These are phyloP conservation scores for Tangara arthus DNA, from an alignment of 2,797 vertebrate species.

Conservation along the genomic window DNA sequence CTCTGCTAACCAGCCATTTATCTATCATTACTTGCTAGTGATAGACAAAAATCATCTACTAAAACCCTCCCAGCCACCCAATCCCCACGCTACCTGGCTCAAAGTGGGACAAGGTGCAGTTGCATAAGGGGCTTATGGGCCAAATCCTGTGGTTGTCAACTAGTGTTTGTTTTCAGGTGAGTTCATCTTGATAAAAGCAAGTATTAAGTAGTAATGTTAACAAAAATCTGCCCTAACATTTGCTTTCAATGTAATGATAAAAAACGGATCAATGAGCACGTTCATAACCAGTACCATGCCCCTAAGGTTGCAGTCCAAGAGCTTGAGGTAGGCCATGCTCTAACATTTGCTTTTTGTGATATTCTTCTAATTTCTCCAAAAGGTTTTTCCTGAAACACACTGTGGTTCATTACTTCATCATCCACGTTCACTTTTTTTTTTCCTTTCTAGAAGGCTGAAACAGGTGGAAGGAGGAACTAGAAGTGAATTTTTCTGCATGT, in stretches of 20 bases:
- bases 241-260: not conserved
- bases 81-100: accelerated
- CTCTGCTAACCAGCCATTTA: not conserved
- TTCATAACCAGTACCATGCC: not conserved
- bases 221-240: not conserved
- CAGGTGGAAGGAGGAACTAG: accelerated
- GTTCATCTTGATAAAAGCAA: not conserved
- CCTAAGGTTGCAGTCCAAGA: not conserved
- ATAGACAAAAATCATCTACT: not conserved
- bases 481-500: not conserved
- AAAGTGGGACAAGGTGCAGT: not conserved
- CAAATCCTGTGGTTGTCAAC: not conserved
- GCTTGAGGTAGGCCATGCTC: not conserved
- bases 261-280: accelerated
- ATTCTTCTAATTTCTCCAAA: not conserved
- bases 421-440: not conserved
- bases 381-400: not conserved
- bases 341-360: not conserved
- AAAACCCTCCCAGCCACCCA: accelerated
- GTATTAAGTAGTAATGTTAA: not conserved
- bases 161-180: not conserved
- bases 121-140: not conserved
- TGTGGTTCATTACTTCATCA: not conserved
- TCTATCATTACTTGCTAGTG: not conserved
- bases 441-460: not conserved